A percentile compares a stretch with the other conserved stretches of the same genome.
Evolutionary conservation across 2,113 vertebrate species (phyloP).

Genomic region (Daphoenositta chrysoptera): DNA sequence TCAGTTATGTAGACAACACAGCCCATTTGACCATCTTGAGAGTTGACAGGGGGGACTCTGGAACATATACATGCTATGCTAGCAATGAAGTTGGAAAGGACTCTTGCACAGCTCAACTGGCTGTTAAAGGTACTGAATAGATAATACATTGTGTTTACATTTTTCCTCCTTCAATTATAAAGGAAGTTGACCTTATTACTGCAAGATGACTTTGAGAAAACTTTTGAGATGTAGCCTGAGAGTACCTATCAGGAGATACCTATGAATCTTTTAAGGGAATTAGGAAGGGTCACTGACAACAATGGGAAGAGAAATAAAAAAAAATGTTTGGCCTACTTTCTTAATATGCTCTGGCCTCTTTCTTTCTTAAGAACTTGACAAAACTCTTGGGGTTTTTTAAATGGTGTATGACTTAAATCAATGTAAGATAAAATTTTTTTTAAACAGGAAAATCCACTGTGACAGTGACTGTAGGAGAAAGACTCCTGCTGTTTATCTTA

Average conservation of each 20-base stretch:
- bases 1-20: slow-evolving; percentile 84
- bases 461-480: background rate
- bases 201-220: background rate
- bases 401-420: background rate
- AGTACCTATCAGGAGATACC: background rate
- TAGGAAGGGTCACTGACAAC: background rate
- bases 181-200: background rate
- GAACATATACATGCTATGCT: slow-evolving; percentile 86
- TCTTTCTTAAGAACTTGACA: background rate
- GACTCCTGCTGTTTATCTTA: background rate
- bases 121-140: slow-evolving; percentile 85
- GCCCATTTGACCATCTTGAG: slow-evolving; percentile 84
- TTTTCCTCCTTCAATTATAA: background rate
- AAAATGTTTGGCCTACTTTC: background rate
- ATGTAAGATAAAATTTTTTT: background rate
- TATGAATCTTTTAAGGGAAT: background rate
- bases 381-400: background rate
- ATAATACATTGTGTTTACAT: background rate
- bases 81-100: slow-evolving; percentile 93
- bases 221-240: background rate
- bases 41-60: slow-evolving; percentile 85
- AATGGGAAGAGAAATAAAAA: background rate
- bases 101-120: slow-evolving; percentile 83
- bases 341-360: background rate
- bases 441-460: background rate